These are phyloP conservation scores for Eubucco bourcierii DNA, from an alignment of 2,113 vertebrate genomes.

Conservation along the genomic window DNA sequence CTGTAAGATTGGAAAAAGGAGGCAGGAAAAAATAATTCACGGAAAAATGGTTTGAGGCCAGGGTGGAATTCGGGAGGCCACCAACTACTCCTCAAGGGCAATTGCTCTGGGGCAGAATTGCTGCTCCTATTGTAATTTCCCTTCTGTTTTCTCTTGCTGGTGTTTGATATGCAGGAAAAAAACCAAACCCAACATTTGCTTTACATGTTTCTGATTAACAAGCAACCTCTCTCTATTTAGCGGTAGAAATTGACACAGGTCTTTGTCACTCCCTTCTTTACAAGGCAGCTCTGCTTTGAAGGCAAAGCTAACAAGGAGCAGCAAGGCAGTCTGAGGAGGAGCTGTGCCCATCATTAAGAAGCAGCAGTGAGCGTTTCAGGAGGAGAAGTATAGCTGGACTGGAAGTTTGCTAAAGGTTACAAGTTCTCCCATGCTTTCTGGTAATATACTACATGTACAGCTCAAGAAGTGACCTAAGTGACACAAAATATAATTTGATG, in stretches of 20 bases:
- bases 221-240: not conserved
- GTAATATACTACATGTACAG: not conserved
- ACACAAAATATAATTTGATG: not conserved
- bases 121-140: not conserved
- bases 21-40: rapidly evolving
- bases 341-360: not conserved
- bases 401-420: not conserved
- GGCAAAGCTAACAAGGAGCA: not conserved
- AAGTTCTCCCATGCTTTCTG: not conserved
- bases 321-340: not conserved
- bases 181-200: not conserved
- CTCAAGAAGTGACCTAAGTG: not conserved
- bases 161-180: not conserved
- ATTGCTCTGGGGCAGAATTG: not conserved
- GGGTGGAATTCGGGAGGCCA: not conserved
- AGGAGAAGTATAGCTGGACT: not conserved
- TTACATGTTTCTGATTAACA: not conserved
- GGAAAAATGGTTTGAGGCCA: not conserved
- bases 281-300: not conserved
- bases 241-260: not conserved
- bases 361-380: not conserved
- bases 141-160: not conserved
- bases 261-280: not conserved
- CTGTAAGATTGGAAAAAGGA: not conserved
- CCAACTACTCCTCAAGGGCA: no score